phyloP scores from a whole-genome alignment of 2,797 vertebrate genomes.

The Lacerta bilineata region DNA sequence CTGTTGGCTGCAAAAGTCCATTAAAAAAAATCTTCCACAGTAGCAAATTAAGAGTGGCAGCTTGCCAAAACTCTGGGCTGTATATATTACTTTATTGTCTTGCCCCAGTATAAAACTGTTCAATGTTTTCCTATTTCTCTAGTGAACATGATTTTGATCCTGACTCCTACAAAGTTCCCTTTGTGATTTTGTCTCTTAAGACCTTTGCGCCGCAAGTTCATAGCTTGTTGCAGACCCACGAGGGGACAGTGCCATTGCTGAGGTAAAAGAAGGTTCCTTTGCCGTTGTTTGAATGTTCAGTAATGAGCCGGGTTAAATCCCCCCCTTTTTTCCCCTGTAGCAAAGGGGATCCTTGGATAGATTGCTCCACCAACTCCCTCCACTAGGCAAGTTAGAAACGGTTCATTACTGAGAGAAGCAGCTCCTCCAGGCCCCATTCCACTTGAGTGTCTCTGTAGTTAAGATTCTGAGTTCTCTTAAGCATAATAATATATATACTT shows the following conservation, averaged over 20 bases:
- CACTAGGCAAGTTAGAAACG: too few species aligned
- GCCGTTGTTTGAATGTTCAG: accelerated
- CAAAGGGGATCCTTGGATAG: too few species aligned
- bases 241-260: constrained; percentile 93
- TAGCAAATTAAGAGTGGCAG: too few species aligned
- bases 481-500: too few species aligned
- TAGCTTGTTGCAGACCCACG: constrained; percentile 92
- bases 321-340: too few species aligned
- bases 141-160: constrained; percentile 98
- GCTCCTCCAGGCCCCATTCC: too few species aligned
- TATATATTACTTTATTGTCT: neutral
- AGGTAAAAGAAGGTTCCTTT: constrained; percentile 81
- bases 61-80: neutral
- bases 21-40: neutral
- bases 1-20: too few species aligned
- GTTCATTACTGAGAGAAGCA: too few species aligned
- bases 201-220: constrained; percentile 93
- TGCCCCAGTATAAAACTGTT: neutral
- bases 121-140: constrained; percentile 43
- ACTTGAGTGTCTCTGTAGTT: neutral
- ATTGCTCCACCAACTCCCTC: too few species aligned
- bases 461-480: too few species aligned
- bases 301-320: neutral
- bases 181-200: constrained; percentile 92
- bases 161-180: constrained; percentile 93